These are phyloP conservation scores for Perca fluviatilis DNA, from an alignment of 2,113 vertebrate genomes.

Conservation along the genomic window DNA sequence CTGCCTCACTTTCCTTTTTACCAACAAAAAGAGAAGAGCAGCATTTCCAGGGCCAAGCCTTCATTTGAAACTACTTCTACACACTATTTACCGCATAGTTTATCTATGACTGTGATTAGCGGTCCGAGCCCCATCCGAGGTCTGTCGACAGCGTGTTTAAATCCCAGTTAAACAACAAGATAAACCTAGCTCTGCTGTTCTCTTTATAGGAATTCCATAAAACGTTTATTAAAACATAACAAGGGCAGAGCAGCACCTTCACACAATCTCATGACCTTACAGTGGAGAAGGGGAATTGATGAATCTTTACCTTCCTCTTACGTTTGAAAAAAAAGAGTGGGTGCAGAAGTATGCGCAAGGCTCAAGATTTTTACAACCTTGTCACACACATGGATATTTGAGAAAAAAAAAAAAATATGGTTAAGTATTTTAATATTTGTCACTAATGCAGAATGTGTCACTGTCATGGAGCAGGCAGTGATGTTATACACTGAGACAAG, in stretches of 20 bases:
- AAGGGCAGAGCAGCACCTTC: slow-evolving; percentile 10
- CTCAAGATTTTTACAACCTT: slow-evolving; percentile 50
- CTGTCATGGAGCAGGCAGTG: slow-evolving; percentile 17
- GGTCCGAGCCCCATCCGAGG: slow-evolving; percentile 24
- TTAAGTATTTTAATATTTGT: slow-evolving; percentile 40
- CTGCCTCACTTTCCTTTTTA: slow-evolving; percentile 49
- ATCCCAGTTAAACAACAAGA: background rate
- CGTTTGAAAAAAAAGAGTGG: slow-evolving; percentile 22
- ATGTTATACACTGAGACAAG: slow-evolving; percentile 47
- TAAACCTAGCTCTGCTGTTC: background rate
- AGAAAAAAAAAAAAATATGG: slow-evolving; percentile 10
- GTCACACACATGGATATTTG: slow-evolving; percentile 26
- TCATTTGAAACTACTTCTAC: slow-evolving; percentile 44
- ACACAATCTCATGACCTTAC: slow-evolving; percentile 18
- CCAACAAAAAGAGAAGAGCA: slow-evolving; percentile 45
- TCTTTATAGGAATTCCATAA: background rate
- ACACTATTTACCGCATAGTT: slow-evolving; percentile 35
- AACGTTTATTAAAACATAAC: slow-evolving; percentile 20
- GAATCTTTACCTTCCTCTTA: slow-evolving; percentile 16
- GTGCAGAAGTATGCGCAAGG: slow-evolving; percentile 1
- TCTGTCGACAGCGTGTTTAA: slow-evolving; percentile 28
- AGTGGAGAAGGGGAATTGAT: slow-evolving; percentile 13
- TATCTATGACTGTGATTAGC: slow-evolving; percentile 29
- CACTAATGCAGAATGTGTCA: slow-evolving; percentile 29
- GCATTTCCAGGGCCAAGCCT: slow-evolving; percentile 37